These are phyloP conservation scores for Lordiphosa collinella DNA, from an alignment of 1,140 invertebrate genomes.

Conservation along the genomic window DNA sequence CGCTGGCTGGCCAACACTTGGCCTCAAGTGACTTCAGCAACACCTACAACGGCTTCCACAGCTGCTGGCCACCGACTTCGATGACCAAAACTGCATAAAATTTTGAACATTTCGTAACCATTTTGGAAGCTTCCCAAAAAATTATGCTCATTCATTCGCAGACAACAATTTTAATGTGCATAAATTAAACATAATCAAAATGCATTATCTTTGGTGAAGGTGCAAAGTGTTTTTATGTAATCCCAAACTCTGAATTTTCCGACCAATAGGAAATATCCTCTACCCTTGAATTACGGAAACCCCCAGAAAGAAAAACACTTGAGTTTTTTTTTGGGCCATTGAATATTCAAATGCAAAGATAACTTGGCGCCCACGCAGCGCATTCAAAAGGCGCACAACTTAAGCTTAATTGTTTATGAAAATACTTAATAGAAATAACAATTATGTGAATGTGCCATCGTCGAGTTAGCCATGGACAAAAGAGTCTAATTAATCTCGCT, in stretches of 20 bases:
- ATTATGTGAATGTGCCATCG: conserved; percentile 34
- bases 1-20: conserved; percentile 13
- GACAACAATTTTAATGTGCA: conserved; percentile 40
- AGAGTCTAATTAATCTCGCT: conserved; percentile 42
- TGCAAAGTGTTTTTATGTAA: conserved; percentile 34
- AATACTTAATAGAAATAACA: conserved; percentile 75
- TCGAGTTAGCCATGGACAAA: conserved; percentile 47
- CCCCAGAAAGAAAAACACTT: conserved; percentile 39
- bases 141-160: conserved; percentile 2
- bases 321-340: conserved; percentile 27
- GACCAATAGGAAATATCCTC: background rate
- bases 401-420: conserved; percentile 67
- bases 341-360: conserved; percentile 44
- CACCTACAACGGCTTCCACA: conserved; percentile 47
- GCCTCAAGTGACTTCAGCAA: conserved; percentile 38
- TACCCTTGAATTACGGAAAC: conserved; percentile 1
- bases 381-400: conserved; percentile 28
- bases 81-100: conserved; percentile 25
- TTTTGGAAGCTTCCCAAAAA: conserved; percentile 14
- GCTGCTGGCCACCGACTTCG: conserved; percentile 10
- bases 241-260: conserved; percentile 6
- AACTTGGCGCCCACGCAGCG: conserved; percentile 48
- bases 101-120: conserved; percentile 53
- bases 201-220: conserved; percentile 65
- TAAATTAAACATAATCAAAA: conserved; percentile 73